Base-by-base conservation (phyloP, 2,797 vertebrate genomes). In the Discoglossus pictus region DNA sequence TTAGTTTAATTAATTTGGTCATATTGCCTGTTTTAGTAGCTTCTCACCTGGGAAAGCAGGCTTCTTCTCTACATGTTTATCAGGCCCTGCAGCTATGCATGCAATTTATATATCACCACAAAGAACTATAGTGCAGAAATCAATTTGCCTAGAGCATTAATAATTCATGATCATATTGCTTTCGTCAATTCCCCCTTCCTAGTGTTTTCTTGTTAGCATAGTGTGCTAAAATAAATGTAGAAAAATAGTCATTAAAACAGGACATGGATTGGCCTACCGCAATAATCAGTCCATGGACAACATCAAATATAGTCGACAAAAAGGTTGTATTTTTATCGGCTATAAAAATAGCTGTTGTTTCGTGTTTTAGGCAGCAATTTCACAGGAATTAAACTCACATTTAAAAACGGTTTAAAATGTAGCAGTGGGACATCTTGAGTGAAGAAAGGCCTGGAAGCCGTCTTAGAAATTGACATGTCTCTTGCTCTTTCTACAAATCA, bases 91-190 rank as follows among this genome's bases (percentile, higher is more conserved):
- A 61, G 46, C 69, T 74, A 75, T 21, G 69, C 4, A 70, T 21
- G 13, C 60, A 44, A 43, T 56, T 63, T 68, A 39, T 18, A 75
- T 73, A 44, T 79, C 77, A 44, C 46, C 31, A 66, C 43, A 74
- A 59, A 44, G 54, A 78, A 73, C 40, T 61, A 16, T 60, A 47
- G 40, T 51, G 15, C 47, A 69, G 74, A 77, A 74, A 65, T 67
- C 44, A 78, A 64, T 76, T 69, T 62, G 68, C 59, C 74, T 72
- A 73, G 10, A 58, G 27, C 4, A 1, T 73, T 75, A 78, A 73
- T 75, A 75, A 73, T 74, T 64, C 16, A 74, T 61, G 21, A 44
- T 78, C 23, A 53, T 1, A 0, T 9, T 53, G 21, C 59, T 77
- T 77, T 55, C 9, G 11, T 81, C 15, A 39, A 43, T 70, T 74